Evolutionary conservation across 2,797 vertebrate genomes (phyloP), one percentile per base, ranked within the genome.

Genomic region (Carcharodon carcharias): DNA sequence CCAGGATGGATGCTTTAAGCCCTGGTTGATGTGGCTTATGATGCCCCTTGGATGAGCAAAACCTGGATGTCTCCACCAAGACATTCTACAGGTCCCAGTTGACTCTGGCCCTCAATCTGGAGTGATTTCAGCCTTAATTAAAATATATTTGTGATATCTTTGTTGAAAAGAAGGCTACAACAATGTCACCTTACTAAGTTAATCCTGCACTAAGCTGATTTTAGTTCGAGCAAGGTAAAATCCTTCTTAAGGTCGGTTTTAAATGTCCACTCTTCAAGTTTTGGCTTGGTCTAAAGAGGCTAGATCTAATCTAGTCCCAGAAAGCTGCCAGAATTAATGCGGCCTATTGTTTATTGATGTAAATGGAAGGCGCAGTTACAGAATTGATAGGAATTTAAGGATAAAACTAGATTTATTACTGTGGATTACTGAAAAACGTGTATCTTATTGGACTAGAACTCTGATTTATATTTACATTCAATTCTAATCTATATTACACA

Each of bases 391-490:
- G 16, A 63, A 92, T 16, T 92, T 92, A 92, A 65, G 35, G 26
- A 92, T 65, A 65, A 92, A 92, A 8, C 89, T 65, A 63, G n/a
- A 40, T 92, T 18, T 63, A 92, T 63, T 65, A 18, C 58, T 40
- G 0, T 40, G 58, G 18, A 92, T 92, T 92, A 63, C 58, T 63
- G 18, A 63, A 65, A 65, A 92, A 40, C 61, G 65, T 6, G 6
- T 40, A 63, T 1, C 58, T 63, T 63, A 92, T 26, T 65, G 61
- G 18, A 65, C 61, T 3, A 23, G 89, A 65, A 40, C 58, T 65
- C 58, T 18, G 89, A 92, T 63, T 92, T 63, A 91, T 91, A 91
- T 61, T 61, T 91, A 61, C 14, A 91, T 91, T 91, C 31, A 92
- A 21, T 92, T 65, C 58, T 63, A 92, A 40, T 65, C n/a, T 65